Evolutionary conservation across 1,140 invertebrate species (phyloP), one percentile per base, ranked within the genome.

Genomic region (Doryteuthis pealeii): DNA sequence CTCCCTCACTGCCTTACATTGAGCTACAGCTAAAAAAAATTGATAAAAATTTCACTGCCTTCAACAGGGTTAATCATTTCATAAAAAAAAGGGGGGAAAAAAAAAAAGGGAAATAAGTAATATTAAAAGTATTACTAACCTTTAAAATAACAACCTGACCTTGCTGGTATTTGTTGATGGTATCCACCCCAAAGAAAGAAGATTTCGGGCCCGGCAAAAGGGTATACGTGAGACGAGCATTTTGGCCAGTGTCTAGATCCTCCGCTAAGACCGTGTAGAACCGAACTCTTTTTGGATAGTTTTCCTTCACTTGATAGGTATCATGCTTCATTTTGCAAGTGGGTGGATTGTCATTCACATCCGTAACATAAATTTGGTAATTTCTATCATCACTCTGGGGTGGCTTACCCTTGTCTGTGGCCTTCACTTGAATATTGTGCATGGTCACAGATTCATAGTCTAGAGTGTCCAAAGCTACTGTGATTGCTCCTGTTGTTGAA

Each of bases 351-450:
- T 88, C 87, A 68, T 88, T 88, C 3, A 86, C 81, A 70, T 88
- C 86, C 12, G 78, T 81, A 5, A 86, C 82, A 62, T 78, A 79
- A 1, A 88, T 78, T 1, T 80, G 80, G 10, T 96, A 95, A 69
- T 93, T 96, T 0, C 95, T 95, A 0, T 93, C 93, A 22, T 83
- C 81, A n/a, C 78, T 79, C 77, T 91, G 91, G 0, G 93, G 90
- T 0, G 82, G 76, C 22, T 69, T 68, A 4, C 87, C 87, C 30
- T 80, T 73, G 74, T 88, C 87, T 18, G 77, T 80, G 28, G 86
- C 87, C 33, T 77, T 77, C 10, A 88, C 81, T 18, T 79, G 79
- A 75, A 88, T 86, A 32, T 74, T 80, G 74, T 87, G 87, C 28
- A 78, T 80, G 30, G 81, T 80, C 40, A 81, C 78, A 1, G 76